Percentiles rank a stretch among this genome's conserved stretches.
These are phyloP conservation scores for Gonocerus acuteangulatus DNA, from an alignment of 2,888 invertebrate species.

Conservation along the genomic window DNA sequence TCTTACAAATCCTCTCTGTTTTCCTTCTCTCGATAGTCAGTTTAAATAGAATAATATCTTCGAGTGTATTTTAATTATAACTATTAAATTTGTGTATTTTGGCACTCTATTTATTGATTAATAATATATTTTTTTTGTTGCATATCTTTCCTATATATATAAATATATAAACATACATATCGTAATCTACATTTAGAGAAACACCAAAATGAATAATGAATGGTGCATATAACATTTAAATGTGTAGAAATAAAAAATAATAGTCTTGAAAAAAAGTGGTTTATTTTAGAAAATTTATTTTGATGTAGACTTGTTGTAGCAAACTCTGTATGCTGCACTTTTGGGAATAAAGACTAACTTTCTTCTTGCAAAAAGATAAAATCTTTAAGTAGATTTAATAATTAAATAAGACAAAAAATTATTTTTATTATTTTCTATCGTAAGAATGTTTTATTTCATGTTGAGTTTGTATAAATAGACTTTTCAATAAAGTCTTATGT, in stretches of 20 bases:
- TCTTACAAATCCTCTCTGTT: constrained; percentile 8
- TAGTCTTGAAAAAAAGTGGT: too few relatives aligned
- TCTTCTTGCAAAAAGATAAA: background rate
- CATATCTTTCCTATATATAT: background rate
- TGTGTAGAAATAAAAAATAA: background rate
- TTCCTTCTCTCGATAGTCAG: background rate
- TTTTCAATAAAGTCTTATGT: constrained; percentile 2
- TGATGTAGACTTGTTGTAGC: background rate
- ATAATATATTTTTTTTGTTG: constrained; percentile 1
- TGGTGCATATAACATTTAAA: background rate
- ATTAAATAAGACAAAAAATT: background rate
- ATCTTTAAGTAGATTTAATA: background rate
- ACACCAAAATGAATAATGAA: background rate
- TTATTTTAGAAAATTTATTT: background rate
- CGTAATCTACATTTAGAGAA: background rate
- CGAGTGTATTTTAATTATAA: constrained; percentile 21
- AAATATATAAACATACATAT: background rate
- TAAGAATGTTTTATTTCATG: background rate
- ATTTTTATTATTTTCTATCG: background rate
- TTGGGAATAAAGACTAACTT: constrained; percentile 7
- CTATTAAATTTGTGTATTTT: constrained; percentile 24
- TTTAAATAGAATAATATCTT: constrained; percentile 12
- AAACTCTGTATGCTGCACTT: background rate
- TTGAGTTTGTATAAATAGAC: constrained; percentile 12
- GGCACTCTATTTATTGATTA: constrained; percentile 9